Evolutionary conservation across 2,888 invertebrate species (phyloP), one percentile per base, ranked within the genome.

Genomic region (Saturnia japonica): DNA sequence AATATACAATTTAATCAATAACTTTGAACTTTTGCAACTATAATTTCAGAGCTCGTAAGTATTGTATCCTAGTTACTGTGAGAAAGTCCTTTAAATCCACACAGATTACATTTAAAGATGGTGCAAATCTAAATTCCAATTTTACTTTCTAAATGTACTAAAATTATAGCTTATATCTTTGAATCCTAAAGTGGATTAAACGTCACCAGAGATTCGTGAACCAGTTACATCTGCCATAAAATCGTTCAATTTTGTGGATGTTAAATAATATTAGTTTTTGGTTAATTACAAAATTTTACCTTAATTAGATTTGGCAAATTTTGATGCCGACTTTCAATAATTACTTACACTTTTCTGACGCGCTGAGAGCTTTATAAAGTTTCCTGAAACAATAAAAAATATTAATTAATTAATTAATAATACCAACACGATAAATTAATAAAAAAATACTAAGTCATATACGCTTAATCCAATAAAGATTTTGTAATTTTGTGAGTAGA

Each of bases 271-370:
- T 7, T 6, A 47, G 4, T 16, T 34, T 34, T 34, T 34, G 6
- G 34, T 6, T 34, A 34, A 34, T 34, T 34, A 34, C 6, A 34
- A 34, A 34, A n/a, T 47, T 19, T 19, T 47, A 47, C 19, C 19
- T 19, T 19, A 47, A 47, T 47, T 47, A 7, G 6, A 16, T 47
- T 47, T 6, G 16, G 3, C 47, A 47, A 47, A 54, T n/a, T n/a
- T n/a, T n/a, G n/a, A n/a, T n/a, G n/a, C n/a, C n/a, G n/a, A 8
- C 1, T 11, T 22, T 9, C 22, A 47, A 51, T 54, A 22, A 67
- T 60, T 85, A 91, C 91, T 91, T 82, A 91, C 91, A 91, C 85
- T 85, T 87, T 89, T 86, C 76, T 68, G 47, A 68, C 19, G 40
- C 68, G 9, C 62, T 51, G 76, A 78, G 81, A 54, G 51, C 54